Evolutionary conservation across 2,888 invertebrate genomes (phyloP).

Genomic region (Clanis bilineata): DNA sequence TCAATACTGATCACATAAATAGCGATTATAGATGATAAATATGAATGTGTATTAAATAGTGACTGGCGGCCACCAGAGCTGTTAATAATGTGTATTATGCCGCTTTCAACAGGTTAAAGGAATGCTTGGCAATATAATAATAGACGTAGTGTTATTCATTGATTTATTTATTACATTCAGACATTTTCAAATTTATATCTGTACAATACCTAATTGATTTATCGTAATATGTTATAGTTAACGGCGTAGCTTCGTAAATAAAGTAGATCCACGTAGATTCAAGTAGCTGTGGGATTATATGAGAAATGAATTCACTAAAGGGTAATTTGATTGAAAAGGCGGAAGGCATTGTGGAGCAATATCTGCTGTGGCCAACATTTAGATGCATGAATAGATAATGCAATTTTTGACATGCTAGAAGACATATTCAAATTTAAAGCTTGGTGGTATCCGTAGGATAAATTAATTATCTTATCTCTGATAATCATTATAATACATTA

Average conservation of each 20-base stretch:
- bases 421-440: background rate
- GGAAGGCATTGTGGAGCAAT: background rate
- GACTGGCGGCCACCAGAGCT: too few relatives aligned
- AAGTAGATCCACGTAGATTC: slow-evolving; percentile 11
- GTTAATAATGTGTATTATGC: too few relatives aligned
- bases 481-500: too few relatives aligned
- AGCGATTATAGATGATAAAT: too few relatives aligned
- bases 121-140: slow-evolving; percentile 16
- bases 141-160: slow-evolving; percentile 18
- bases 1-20: too few relatives aligned
- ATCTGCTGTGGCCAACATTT: background rate
- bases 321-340: background rate
- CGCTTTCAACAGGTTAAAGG: background rate
- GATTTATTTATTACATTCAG: slow-evolving; percentile 54
- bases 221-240: too few relatives aligned
- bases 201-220: slow-evolving; percentile 46
- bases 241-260: background rate
- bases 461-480: too few relatives aligned
- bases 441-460: too few relatives aligned
- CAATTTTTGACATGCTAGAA: background rate
- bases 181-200: slow-evolving; percentile 59
- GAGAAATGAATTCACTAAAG: background rate
- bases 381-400: background rate
- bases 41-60: too few relatives aligned
- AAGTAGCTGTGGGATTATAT: background rate